Percentiles rank a stretch among this genome's conserved stretches.
Conservation (phyloP, 2,797 vertebrate genomes). For the Crax fasciolata region DNA sequence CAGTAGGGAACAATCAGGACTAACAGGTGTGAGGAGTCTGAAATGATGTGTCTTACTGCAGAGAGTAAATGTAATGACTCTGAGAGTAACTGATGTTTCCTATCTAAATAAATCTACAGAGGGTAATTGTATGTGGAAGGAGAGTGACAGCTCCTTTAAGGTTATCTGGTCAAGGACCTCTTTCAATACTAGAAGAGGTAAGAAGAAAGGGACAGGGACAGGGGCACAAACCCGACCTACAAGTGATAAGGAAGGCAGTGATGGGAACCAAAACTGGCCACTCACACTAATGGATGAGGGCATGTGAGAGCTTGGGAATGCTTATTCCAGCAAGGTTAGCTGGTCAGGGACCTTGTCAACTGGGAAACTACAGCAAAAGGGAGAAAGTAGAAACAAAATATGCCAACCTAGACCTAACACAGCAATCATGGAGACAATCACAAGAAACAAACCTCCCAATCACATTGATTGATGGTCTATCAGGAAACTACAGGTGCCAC, state of each 20-base stretch:
- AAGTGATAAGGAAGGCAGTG: not conserved
- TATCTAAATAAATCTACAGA: not conserved
- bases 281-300: not conserved
- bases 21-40: not conserved
- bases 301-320: not conserved
- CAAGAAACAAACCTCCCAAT: not conserved
- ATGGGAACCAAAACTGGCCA: not conserved
- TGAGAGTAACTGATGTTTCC: not conserved
- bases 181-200: not conserved
- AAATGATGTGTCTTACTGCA: not conserved
- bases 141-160: not conserved
- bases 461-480: not conserved
- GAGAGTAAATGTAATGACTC: not conserved
- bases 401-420: not conserved
- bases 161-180: not conserved
- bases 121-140: not conserved
- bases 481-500: not conserved
- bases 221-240: not conserved
- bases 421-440: not conserved
- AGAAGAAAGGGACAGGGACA: not conserved
- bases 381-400: not conserved
- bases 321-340: not conserved
- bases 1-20: not conserved
- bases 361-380: not conserved
- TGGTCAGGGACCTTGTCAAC: not conserved